These are phyloP conservation scores for Melinaea menophilus DNA, from an alignment of 2,888 invertebrate species.

Conservation along the genomic window DNA sequence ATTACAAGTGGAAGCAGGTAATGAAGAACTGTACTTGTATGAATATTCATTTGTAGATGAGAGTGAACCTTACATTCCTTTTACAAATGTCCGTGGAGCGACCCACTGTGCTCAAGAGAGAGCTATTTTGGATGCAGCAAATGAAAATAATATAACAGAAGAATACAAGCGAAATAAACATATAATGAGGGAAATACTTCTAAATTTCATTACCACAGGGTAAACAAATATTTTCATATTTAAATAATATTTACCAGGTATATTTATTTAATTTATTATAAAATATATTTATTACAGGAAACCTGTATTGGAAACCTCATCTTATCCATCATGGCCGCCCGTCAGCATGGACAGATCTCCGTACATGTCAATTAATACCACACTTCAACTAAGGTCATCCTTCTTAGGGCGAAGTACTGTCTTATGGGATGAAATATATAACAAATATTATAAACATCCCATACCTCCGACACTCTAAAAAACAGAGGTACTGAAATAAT, in stretches of 20 bases:
- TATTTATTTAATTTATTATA: neutral
- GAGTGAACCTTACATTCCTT: constrained; percentile 32
- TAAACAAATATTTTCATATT: constrained; percentile 11
- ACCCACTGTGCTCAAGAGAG: constrained; percentile 41
- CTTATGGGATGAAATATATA: no score
- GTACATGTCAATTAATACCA: no score
- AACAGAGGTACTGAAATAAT: no score
- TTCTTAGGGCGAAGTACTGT: no score
- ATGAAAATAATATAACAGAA: constrained; percentile 25
- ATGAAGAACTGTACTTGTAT: constrained; percentile 47
- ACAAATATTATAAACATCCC: no score
- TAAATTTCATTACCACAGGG: constrained; percentile 35
- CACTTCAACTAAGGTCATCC: no score
- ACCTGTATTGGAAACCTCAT: constrained; percentile 33
- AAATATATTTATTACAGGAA: constrained; percentile 28
- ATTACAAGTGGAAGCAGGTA: constrained; percentile 41
- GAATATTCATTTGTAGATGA: constrained; percentile 46
- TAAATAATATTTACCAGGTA: no score
- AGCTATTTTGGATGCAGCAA: constrained; percentile 37
- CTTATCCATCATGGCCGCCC: constrained; percentile 44
- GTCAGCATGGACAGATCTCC: constrained; percentile 20
- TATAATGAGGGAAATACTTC: constrained; percentile 34
- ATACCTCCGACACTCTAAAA: no score
- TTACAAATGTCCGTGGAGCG: constrained; percentile 33
- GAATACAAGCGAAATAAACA: constrained; percentile 31